Evolutionary conservation across 2,797 vertebrate genomes (phyloP).

Genomic region (Cyclura pinguis): DNA sequence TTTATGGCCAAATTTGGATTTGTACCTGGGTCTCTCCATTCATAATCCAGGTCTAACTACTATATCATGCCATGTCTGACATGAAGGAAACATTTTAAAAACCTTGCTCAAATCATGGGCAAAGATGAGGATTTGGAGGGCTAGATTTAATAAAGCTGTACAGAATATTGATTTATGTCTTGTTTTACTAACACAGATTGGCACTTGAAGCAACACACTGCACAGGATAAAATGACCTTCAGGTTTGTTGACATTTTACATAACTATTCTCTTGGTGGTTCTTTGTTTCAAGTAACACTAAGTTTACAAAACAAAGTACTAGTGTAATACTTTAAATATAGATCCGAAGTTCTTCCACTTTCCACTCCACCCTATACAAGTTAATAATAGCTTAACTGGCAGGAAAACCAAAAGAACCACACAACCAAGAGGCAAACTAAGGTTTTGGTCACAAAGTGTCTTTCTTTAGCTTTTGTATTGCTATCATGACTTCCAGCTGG

Average conservation of each 20-base stretch:
- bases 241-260: background rate
- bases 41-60: too few species aligned
- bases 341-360: constrained; percentile 7
- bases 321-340: background rate
- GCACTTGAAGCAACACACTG: too few species aligned
- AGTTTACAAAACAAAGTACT: background rate
- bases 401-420: constrained; percentile 14
- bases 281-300: background rate
- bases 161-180: background rate
- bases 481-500: background rate
- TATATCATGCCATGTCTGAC: too few species aligned
- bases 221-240: background rate
- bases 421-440: constrained; percentile 5
- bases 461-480: constrained; percentile 8
- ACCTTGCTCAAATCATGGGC: background rate
- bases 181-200: too few species aligned
- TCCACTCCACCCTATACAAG: background rate
- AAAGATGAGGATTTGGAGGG: background rate
- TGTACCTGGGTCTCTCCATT: too few species aligned
- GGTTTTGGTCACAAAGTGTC: constrained; percentile 26
- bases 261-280: background rate
- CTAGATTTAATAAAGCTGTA: too few species aligned
- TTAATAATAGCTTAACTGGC: constrained; percentile 16
- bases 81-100: background rate
- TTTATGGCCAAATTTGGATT: too few species aligned